Evolutionary conservation across 2,797 vertebrate genomes (phyloP), one percentile per base, ranked within the genome.

Genomic region (Coranthus polyacanthus): DNA sequence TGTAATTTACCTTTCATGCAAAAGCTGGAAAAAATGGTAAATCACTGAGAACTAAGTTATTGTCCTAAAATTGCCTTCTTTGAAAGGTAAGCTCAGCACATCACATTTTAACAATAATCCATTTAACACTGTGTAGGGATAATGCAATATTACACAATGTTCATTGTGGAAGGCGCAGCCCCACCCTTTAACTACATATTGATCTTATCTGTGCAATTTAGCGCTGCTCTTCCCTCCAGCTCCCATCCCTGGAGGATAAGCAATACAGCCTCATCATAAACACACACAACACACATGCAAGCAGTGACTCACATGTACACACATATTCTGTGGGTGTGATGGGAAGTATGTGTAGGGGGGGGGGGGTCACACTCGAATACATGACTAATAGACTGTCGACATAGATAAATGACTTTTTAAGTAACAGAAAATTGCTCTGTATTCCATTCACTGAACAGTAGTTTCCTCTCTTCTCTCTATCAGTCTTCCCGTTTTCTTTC

Each of bases 381-480:
- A 85, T 92, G 86, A 92, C 92, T 93, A 92, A 94, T 93, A 92
- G 91, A 87, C 90, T 92, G 92, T 92, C 86, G 85, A 90, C 89
- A 86, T 84, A 89, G 93, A 93, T 92, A 92, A 91, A 94, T 91
- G 47, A 89, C 92, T 90, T 90, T 94, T 92, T 91, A 92, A 93
- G 89, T 86, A 89, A 92, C 82, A 90, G 87, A 92, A 93, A 92
- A 94, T 93, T 89, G 90, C 88, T 86, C 85, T 64, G 82, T 84
- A 86, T 91, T 89, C 81, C 81, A 85, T 89, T 86, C 83, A 78
- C 68, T 88, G 81, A 87, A 84, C 83, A 77, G 79, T 78, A 64
- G 87, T 89, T 91, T 87, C 86, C 79, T 77, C 66, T 71, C 61
- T 39, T 82, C 81, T 74, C 70, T 80, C 68, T 56, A 59, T 83